Evolutionary conservation across 1,140 invertebrate genomes (phyloP).

Genomic region (Atta colombica): DNA sequence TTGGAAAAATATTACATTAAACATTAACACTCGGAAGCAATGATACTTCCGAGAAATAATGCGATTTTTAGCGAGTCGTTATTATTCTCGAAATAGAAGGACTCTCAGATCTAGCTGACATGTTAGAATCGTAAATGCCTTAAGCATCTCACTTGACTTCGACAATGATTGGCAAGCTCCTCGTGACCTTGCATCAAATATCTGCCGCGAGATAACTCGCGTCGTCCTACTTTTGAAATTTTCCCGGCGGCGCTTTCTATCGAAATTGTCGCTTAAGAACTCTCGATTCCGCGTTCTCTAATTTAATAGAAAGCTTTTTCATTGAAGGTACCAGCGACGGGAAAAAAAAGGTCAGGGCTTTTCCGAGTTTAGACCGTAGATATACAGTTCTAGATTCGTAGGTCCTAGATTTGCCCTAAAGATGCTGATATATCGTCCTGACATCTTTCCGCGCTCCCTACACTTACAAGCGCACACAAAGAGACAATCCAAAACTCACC

Average conservation of each 20-base stretch:
- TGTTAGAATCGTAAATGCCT: neutral
- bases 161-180: constrained; percentile 51
- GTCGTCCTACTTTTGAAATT: constrained; percentile 57
- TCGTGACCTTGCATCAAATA: constrained; percentile 56
- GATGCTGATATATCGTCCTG: constrained; percentile 36
- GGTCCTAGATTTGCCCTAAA: constrained; percentile 43
- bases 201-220: constrained; percentile 41
- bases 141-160: constrained; percentile 33
- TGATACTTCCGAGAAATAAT: neutral
- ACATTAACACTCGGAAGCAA: constrained; percentile 5
- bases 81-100: neutral
- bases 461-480: neutral
- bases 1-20: too few species aligned
- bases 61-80: neutral
- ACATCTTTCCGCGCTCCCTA: constrained; percentile 5
- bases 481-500: constrained; percentile 29
- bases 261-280: constrained; percentile 19
- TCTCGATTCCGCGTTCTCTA: constrained; percentile 28
- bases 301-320: constrained; percentile 64
- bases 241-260: constrained; percentile 32
- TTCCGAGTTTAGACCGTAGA: constrained; percentile 47
- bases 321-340: neutral
- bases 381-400: constrained; percentile 28
- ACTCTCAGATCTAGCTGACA: neutral
- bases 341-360: constrained; percentile 45